phyloP scores from a whole-genome alignment of 2,113 vertebrate genomes.

The human region GRCh38 chr7:584001-584500 shows the following conservation, averaged over 20 bases:
- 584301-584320: background rate
- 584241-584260: no score
- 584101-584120: no score
- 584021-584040: no score
- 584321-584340: background rate
- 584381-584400: background rate
- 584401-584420: background rate
- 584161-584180: background rate
- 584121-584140: no score
- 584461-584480: background rate
- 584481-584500: background rate
- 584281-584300: background rate
- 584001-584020: background rate
- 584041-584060: background rate
- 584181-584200: background rate
- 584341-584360: background rate
- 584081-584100: background rate
- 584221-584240: background rate
- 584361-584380: fast-evolving
- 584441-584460: fast-evolving
- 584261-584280: no score
- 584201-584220: background rate
- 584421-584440: background rate
- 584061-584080: background rate
- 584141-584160: background rate